Base-by-base conservation (phyloP, 2,797 vertebrate species). In the Galaxias olidus region DNA sequence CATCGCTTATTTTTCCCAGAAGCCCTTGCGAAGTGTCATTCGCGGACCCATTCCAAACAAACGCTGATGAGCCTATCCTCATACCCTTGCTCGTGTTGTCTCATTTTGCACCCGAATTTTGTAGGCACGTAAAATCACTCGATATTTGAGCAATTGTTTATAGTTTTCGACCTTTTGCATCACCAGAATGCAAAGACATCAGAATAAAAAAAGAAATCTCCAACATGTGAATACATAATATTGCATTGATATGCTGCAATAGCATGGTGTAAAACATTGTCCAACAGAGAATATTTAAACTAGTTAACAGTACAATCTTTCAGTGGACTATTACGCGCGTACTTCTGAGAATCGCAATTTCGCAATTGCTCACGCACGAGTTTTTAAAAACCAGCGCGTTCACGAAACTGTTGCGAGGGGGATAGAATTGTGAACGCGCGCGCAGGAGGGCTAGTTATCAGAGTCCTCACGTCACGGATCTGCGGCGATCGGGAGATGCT, bases 401-500 rank as follows among this genome's bases (percentile, higher is more conserved):
- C 72, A 46, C 69, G 71, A 46, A 44, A 63, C 89, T 92, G 92
- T 92, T 92, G 91, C 92, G 91, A 93, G 83, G 92, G 80, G 77
- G 76, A 88, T 86, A 19, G 81, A 2, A 66, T 78, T 87, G 90
- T 69, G 86, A 59, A 45, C 90, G 92, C 86, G 92, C 90, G 66
- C 89, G 86, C 81, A 87, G 75, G 76, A 72, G 79, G 77, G 79
- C 82, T 82, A 79, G 73, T 79, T 83, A 60, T 69, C 74, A 53
- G 61, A 61, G 54, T 63, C 86, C 79, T 86, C 83, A 82, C 92
- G 91, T 92, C 91, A 89, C 89, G 86, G 89, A 90, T 90, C 92
- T 78, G 92, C 92, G 90, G 90, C 87, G 84, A 77, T 65, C 71
- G 72, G 79, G 88, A 89, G 91, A 92, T 92, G 91, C 89, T 86